Evolutionary conservation across 2,113 vertebrate species (phyloP).

Genomic region (Podilymbus podiceps): DNA sequence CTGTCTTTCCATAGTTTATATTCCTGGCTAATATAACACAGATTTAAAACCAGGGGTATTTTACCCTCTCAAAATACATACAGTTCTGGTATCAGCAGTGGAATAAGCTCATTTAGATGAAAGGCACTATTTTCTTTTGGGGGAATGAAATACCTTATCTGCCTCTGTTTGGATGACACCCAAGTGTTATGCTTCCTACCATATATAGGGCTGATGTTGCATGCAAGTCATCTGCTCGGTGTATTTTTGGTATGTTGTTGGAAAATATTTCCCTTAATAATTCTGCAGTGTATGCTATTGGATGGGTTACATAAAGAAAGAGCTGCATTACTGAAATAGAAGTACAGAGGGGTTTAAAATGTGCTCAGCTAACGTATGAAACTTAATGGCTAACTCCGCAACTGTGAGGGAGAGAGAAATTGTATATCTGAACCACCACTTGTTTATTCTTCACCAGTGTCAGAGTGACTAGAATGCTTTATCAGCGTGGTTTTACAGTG

Average conservation of each 20-base stretch:
- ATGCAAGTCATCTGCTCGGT: slow-evolving; percentile 23
- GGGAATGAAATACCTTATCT: slow-evolving; percentile 42
- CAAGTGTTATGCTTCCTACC: slow-evolving; percentile 11
- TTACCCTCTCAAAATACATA: slow-evolving; percentile 11
- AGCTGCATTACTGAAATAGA: background rate
- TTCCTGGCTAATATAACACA: slow-evolving; percentile 26
- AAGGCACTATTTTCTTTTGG: slow-evolving; percentile 30
- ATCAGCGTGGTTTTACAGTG: background rate
- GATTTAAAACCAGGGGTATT: background rate
- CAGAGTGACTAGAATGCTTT: background rate
- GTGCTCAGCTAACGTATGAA: background rate
- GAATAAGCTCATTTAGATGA: slow-evolving; percentile 57
- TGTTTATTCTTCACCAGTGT: background rate
- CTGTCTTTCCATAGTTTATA: slow-evolving; percentile 18
- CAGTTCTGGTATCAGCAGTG: background rate
- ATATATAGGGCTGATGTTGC: slow-evolving; percentile 24
- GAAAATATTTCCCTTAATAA: slow-evolving; percentile 29
- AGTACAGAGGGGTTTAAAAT: background rate
- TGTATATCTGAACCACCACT: background rate
- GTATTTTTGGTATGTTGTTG: slow-evolving; percentile 19
- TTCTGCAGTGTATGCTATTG: background rate
- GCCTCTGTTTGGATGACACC: slow-evolving; percentile 37
- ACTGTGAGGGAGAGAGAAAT: background rate
- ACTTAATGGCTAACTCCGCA: background rate
- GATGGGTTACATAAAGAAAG: background rate